Base-by-base conservation (phyloP, 2,888 invertebrate species). In the Xylota segnis region DNA sequence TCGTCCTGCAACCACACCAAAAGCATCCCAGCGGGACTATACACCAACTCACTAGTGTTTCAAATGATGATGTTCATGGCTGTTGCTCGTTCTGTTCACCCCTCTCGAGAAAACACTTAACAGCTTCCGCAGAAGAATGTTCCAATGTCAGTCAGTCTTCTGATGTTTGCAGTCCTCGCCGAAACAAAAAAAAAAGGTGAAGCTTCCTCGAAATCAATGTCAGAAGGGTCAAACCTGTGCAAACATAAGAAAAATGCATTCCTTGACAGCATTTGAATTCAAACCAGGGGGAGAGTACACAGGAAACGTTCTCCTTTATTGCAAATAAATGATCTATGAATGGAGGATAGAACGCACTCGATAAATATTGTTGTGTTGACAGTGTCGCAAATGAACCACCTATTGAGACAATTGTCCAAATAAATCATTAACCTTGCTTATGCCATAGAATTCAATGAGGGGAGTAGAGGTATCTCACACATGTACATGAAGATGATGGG, bases 351-450 rank as follows among this genome's bases (percentile, higher is more conserved):
- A 72, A 23, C 65, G 72, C 40, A 40, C 50, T 43, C 58, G 50
- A 59, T 72, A 66, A 59, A 66, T 52, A 66, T 77, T 65, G 9
- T 52, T 77, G 29, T 72, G 65, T 83, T 83, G 83, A 83, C 83
- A 78, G 61, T 66, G 45, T 68, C 66, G 32, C 61, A 74, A 78
- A 83, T 78, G 78, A 83, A 61, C 40, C 56, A 61, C 47, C 58
- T 68, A 61, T 83, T 72, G 61, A 59, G 43, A 54, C 12, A 47
- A 58, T 58, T 78, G 56, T 40, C 47, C 40, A 37, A 50, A 56
- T 61, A 59, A 61, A 77, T 45, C 16, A 54, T 59, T 18, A 50
- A 40, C 50, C 40, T 45, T 5, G 3, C 14, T 14, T n/a, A 40
- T 40, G n/a, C n/a, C 5, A n/a, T 40, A n/a, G n/a, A 40, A 40